Conservation (phyloP, 1,140 invertebrate species). For the Zaprionus nigranus region DNA sequence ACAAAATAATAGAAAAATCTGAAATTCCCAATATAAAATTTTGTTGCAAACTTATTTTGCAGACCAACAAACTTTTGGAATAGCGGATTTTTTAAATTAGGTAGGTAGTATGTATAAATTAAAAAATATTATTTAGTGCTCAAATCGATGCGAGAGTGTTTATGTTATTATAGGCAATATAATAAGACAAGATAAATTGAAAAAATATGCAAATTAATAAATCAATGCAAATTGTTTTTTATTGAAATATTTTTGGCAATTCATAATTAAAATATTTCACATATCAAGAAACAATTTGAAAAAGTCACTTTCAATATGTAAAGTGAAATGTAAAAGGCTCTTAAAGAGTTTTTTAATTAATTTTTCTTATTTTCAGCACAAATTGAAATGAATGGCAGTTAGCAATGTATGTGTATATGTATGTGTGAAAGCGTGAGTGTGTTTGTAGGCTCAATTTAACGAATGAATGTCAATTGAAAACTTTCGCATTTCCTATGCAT, state of each 20-base stretch:
- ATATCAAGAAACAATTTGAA: neutral
- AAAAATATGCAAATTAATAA: neutral
- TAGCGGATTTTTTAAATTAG: neutral
- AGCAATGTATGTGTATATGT: neutral
- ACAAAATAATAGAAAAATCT: too few species aligned
- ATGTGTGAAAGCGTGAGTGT: neutral
- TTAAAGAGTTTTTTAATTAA: neutral
- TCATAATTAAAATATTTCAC: too few species aligned
- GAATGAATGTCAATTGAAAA: conserved; percentile 11
- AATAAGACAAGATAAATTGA: neutral
- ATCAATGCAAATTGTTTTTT: neutral
- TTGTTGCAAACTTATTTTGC: too few species aligned
- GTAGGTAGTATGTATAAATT: neutral
- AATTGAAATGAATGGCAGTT: neutral
- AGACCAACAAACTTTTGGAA: too few species aligned
- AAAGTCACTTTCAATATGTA: neutral
- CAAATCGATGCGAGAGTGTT: neutral
- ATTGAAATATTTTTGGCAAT: neutral
- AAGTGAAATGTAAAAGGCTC: neutral
- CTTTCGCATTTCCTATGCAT: conserved; percentile 4
- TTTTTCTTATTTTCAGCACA: neutral
- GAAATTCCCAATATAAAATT: too few species aligned
- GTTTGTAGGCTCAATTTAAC: neutral
- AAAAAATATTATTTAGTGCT: neutral
- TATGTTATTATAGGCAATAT: too few species aligned